Conservation (phyloP, 2,888 invertebrate genomes). For the Machimus rusticus region DNA sequence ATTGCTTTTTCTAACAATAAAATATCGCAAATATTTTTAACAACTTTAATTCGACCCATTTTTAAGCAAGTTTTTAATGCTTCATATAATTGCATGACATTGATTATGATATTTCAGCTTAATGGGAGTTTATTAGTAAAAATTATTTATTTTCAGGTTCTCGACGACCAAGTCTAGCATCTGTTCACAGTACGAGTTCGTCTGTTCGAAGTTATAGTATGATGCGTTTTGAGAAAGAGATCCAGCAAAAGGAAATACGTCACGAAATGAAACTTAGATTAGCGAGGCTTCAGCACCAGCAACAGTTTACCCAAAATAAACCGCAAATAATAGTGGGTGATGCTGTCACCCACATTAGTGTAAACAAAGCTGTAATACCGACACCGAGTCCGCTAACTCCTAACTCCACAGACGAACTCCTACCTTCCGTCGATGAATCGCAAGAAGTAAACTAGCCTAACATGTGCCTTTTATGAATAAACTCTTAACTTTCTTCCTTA, state of each 20-base stretch:
- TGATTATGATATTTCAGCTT: background rate
- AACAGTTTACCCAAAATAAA: conserved; percentile 66
- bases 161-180: conserved; percentile 86
- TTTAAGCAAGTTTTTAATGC: background rate
- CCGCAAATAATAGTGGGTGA: conserved; percentile 64
- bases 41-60: background rate
- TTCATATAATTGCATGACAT: background rate
- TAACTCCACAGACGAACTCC: conserved; percentile 82
- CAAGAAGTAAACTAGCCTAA: conserved; percentile 69
- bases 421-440: conserved; percentile 81
- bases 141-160: conserved; percentile 70
- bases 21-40: background rate
- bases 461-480: background rate
- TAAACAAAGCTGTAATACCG: conserved; percentile 59
- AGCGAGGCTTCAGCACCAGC: conserved; percentile 71
- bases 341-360: conserved; percentile 55
- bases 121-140: background rate
- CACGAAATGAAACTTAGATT: conserved; percentile 79
- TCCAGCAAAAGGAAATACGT: conserved; percentile 81
- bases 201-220: conserved; percentile 85
- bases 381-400: conserved; percentile 82
- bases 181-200: conserved; percentile 83
- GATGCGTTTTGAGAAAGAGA: conserved; percentile 79
- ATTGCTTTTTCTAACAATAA: background rate
- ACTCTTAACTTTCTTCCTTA: conserved; percentile 2